phyloP scores from a whole-genome alignment of 2,797 vertebrate genomes.

The Periparus ater region DNA sequence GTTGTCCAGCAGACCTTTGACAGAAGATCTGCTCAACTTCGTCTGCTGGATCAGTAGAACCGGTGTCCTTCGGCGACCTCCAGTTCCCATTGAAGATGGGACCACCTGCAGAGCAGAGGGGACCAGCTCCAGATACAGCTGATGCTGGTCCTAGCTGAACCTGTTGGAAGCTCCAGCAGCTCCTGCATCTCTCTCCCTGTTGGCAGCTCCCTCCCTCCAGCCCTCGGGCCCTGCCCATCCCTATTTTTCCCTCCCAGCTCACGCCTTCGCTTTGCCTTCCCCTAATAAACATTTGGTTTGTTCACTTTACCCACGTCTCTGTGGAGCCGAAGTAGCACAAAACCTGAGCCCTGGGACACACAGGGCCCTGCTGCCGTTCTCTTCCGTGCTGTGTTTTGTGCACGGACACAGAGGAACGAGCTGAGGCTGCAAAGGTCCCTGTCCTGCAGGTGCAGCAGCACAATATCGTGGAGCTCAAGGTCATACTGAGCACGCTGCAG shows the following conservation, averaged over 20 bases:
- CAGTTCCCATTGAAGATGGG: background rate
- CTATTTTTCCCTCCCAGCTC: no score
- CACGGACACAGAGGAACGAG: background rate
- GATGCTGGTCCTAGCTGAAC: background rate
- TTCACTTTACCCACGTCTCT: fast-evolving
- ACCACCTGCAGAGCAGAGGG: no score
- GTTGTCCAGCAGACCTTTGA: background rate
- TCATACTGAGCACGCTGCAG: background rate
- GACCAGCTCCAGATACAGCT: background rate
- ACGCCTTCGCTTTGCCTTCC: background rate
- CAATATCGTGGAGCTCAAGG: no score
- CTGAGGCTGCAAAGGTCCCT: background rate
- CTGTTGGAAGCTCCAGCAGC: background rate
- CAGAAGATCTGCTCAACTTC: background rate
- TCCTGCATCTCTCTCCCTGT: no score
- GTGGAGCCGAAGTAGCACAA: background rate
- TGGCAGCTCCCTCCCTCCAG: no score
- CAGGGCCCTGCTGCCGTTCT: background rate
- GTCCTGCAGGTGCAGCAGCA: background rate
- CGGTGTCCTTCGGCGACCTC: no score
- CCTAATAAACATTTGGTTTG: background rate
- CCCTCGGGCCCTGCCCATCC: background rate
- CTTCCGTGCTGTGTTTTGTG: fast-evolving
- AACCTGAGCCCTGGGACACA: background rate
- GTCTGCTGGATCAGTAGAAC: background rate